Percentiles rank a stretch among this genome's conserved stretches.
Evolutionary conservation across 2,888 invertebrate species (phyloP).

Genomic region (Cryptosula pallasiana): DNA sequence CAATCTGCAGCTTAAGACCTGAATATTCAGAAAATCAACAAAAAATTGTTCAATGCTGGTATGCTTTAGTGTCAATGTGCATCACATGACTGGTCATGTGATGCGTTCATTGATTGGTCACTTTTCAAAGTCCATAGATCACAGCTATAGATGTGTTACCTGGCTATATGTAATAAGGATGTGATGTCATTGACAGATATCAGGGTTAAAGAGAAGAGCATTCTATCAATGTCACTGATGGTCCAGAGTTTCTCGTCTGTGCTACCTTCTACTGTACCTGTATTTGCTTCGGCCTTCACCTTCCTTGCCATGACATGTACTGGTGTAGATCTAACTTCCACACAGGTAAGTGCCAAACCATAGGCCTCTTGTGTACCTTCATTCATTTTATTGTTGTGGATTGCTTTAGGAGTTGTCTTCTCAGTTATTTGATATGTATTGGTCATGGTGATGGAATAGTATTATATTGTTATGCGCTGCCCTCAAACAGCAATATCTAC

Average conservation of each 20-base stretch:
- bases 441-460: no score
- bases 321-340: constrained; percentile 60
- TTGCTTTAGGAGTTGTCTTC: no score
- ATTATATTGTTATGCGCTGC: no score
- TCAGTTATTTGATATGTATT: no score
- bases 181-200: constrained; percentile 55
- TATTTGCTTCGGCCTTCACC: constrained; percentile 60
- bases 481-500: no score
- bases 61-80: no score
- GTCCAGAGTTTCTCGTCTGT: constrained; percentile 61
- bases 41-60: no score
- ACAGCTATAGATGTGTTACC: background rate
- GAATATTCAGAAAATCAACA: no score
- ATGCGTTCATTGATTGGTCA: background rate
- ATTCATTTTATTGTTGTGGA: no score
- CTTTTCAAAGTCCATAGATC: background rate
- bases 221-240: constrained; percentile 59
- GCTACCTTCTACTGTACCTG: constrained; percentile 61
- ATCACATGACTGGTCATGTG: no score
- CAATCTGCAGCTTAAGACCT: no score
- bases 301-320: constrained; percentile 59
- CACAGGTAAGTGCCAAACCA: constrained; percentile 59
- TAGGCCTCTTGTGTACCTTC: no score
- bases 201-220: constrained; percentile 56
- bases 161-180: background rate